Evolutionary conservation across 2,888 invertebrate genomes (phyloP), one percentile per base, ranked within the genome.

Genomic region (Thecophora atra): DNA sequence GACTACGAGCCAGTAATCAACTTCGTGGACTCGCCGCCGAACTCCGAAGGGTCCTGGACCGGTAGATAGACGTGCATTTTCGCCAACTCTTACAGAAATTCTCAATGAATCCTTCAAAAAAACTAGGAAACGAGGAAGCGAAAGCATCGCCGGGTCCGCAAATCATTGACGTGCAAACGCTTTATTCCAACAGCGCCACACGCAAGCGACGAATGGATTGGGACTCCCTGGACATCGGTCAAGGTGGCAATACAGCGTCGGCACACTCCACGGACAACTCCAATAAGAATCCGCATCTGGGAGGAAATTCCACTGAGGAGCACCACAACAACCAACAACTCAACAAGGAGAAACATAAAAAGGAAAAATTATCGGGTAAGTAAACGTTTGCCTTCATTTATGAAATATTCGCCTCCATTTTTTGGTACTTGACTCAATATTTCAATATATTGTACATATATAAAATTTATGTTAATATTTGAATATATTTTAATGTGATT

Each of bases 121-220:
- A 30, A 56, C 66, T 63, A 80, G 85, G n/a, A n/a, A n/a, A n/a
- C n/a, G n/a, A 85, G 81, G 81, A 78, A 72, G 82, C 84, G 52
- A 83, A 84, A 78, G 83, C 80, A 66, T 81, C 83, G 63, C 81
- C 83, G 71, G 84, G 85, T 76, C 85, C 86, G 24, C 83, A 83
- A 71, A 86, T 86, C 56, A 82, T 86, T 71, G 85, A 86, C 81
- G 86, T 86, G 47, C 84, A 85, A 77, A 85, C 86, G 44, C 83
- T 86, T 77, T 85, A 82, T 75, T 78, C 83, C 63, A 80, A 80
- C 73, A 81, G 82, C 76, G 80, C 81, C 72, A 81, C 83, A 76
- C 86, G 86, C 77, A 87, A 87, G 80, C 85, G 87, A 81, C 87
- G 86, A 84, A 86, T 86, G 85, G 87, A 87, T 83, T 87, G 87